Base-by-base conservation (phyloP, 2,797 vertebrate genomes). In the Pagetopsis macropterus region DNA sequence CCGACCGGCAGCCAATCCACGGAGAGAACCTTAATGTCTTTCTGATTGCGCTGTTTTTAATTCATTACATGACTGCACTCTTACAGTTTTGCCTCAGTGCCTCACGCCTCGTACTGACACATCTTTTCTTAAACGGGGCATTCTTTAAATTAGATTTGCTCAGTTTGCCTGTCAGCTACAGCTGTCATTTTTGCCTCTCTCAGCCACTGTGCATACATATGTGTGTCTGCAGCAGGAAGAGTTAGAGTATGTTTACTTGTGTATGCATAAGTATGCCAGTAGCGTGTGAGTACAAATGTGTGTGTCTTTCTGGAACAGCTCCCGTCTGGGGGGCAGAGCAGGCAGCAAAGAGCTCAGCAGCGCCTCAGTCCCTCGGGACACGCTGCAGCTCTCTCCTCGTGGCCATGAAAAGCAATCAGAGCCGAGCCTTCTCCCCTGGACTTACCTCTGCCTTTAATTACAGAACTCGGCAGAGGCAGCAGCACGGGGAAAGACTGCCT, bases 401-500 rank as follows among this genome's bases (percentile, higher is more conserved):
- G 75, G 93, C 90, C 86, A 93, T 87, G 89, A 93, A 95, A 94
- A 93, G 93, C 93, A 94, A 95, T 95, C 93, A 94, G 90, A 88
- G 86, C 88, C 82, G 82, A 86, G 90, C 86, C 83, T 88, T 90
- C 90, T 93, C 92, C 89, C 90, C 87, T 91, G 92, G 93, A 92
- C 92, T 92, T 91, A 94, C 94, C 93, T 94, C 87, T 84, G 87
- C 89, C 91, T 93, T 93, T 95, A 95, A 95, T 95, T 95, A 95
- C 93, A 92, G 85, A 88, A 81, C 87, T 84, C 81, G 70, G 84
- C 82, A 44, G 83, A 67, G 11, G 78, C 65, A 65, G 85, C 68
- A 54, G 82, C 74, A 74, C 84, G 79, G 80, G 76, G 83, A 78
- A 87, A 76, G 84, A 76, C 85, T 73, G 85, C 86, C 82, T 89